Evolutionary conservation across 2,797 vertebrate species (phyloP), one percentile per base, ranked within the genome.

Genomic region (Bradypodion ventrale): DNA sequence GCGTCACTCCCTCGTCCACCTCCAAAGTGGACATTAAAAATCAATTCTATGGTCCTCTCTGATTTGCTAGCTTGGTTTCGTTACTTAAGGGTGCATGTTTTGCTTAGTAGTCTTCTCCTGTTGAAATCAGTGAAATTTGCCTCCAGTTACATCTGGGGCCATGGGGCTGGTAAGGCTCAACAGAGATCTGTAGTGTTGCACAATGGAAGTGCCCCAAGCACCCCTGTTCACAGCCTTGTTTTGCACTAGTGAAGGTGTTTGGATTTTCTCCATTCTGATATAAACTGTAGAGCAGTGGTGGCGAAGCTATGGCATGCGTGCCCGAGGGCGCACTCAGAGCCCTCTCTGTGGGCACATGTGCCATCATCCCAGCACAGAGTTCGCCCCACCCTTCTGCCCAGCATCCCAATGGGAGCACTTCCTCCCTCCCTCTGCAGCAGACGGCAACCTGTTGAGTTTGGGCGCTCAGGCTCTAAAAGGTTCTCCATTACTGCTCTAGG

Each of bases 271-370:
- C 44, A 21, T 10, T 37, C 78, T 44, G 16, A 44, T 75, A 3
- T 10, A 66, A 65, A 80, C 80, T 80, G 73, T 83, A 85, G 83
- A 91, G 89, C 86, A n/a, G 5, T n/a, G n/a, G n/a, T n/a, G n/a
- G n/a, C n/a, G n/a, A n/a, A n/a, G n/a, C n/a, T n/a, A n/a, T n/a
- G n/a, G n/a, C n/a, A n/a, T n/a, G n/a, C n/a, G n/a, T n/a, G n/a
- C n/a, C n/a, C n/a, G n/a, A n/a, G n/a, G n/a, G n/a, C n/a, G n/a
- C n/a, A n/a, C n/a, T n/a, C n/a, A n/a, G n/a, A n/a, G n/a, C n/a
- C n/a, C n/a, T n/a, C n/a, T n/a, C n/a, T n/a, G n/a, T n/a, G n/a
- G n/a, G n/a, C n/a, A n/a, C n/a, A n/a, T n/a, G n/a, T n/a, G n/a
- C n/a, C n/a, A n/a, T n/a, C n/a, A n/a, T n/a, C n/a, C n/a, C n/a